Conservation (phyloP, 2,888 invertebrate genomes). For the Liopterus haemorrhoidalis region DNA sequence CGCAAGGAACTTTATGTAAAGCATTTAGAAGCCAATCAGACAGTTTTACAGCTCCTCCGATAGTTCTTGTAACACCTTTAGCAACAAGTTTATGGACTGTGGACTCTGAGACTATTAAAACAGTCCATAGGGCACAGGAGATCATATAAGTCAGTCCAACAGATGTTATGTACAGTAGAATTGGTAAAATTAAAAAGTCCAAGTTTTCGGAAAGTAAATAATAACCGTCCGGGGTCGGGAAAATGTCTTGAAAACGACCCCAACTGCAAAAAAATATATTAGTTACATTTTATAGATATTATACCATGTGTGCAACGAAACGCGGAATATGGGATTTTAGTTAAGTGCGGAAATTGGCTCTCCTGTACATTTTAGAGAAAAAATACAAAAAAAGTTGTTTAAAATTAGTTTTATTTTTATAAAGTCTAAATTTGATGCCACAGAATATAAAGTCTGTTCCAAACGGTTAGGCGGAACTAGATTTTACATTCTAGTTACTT, state of each 20-base stretch:
- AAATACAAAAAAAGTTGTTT: no score
- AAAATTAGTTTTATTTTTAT: no score
- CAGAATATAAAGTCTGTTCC: no score
- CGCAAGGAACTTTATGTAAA: constrained; percentile 62
- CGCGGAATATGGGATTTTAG: no score
- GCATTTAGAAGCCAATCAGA: constrained; percentile 61
- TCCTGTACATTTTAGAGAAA: no score
- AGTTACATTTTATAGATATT: no score
- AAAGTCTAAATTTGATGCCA: no score
- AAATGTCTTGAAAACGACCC: constrained; percentile 22
- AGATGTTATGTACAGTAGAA: constrained; percentile 58
- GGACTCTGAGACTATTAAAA: constrained; percentile 63
- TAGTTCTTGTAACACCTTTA: constrained; percentile 47
- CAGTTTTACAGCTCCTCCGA: constrained; percentile 47
- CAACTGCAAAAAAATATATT: constrained; percentile 23
- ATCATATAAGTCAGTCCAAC: constrained; percentile 55
- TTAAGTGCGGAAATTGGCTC: no score
- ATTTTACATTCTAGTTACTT: no score
- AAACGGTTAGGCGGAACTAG: no score
- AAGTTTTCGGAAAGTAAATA: constrained; percentile 39
- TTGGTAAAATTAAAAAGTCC: constrained; percentile 50
- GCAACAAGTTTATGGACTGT: constrained; percentile 50
- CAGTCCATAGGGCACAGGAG: constrained; percentile 50
- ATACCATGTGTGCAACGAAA: no score
- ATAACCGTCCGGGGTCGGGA: constrained; percentile 39